Conservation (phyloP, 1,140 invertebrate genomes). For the Gonatopus flavifemur region DNA sequence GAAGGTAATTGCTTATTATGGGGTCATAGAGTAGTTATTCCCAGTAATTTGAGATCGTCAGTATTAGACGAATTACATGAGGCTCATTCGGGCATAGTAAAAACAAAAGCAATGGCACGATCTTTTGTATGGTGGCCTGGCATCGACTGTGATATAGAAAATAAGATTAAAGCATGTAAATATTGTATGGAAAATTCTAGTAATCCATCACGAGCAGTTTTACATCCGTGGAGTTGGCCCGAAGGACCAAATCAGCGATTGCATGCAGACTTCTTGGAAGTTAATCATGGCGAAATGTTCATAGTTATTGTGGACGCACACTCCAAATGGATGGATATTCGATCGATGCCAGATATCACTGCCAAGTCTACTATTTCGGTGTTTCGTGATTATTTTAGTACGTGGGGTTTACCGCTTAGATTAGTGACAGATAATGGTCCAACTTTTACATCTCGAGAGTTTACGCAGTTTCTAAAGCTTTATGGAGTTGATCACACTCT, state of each 20-base stretch:
- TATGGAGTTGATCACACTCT: slow-evolving; percentile 12
- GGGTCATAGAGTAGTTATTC: slow-evolving; percentile 1
- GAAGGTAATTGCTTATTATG: background rate
- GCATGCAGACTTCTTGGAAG: slow-evolving; percentile 32
- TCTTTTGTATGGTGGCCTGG: slow-evolving; percentile 9
- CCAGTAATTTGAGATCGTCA: background rate
- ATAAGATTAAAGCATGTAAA: slow-evolving; percentile 5
- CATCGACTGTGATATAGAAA: slow-evolving; percentile 10
- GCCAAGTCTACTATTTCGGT: slow-evolving; percentile 10
- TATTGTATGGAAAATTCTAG: slow-evolving; percentile 4
- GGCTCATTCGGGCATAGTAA: slow-evolving; percentile 9
- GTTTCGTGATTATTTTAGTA: slow-evolving; percentile 24
- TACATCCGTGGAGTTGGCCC: slow-evolving; percentile 38
- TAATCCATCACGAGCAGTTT: slow-evolving; percentile 20
- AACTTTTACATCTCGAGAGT: slow-evolving; percentile 13
- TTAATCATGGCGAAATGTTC: slow-evolving; percentile 11
- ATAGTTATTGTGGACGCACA: slow-evolving; percentile 14
- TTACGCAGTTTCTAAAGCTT: slow-evolving; percentile 10
- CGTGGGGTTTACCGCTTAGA: slow-evolving; percentile 14
- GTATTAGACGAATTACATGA: slow-evolving; percentile 9
- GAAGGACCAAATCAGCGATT: slow-evolving; percentile 29
- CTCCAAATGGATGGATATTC: slow-evolving; percentile 22
- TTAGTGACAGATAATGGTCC: slow-evolving; percentile 26
- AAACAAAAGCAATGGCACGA: slow-evolving; percentile 12
- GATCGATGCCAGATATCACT: background rate